These are phyloP conservation scores for Nannoperca australis DNA, from an alignment of 2,797 vertebrate genomes.

Conservation along the genomic window DNA sequence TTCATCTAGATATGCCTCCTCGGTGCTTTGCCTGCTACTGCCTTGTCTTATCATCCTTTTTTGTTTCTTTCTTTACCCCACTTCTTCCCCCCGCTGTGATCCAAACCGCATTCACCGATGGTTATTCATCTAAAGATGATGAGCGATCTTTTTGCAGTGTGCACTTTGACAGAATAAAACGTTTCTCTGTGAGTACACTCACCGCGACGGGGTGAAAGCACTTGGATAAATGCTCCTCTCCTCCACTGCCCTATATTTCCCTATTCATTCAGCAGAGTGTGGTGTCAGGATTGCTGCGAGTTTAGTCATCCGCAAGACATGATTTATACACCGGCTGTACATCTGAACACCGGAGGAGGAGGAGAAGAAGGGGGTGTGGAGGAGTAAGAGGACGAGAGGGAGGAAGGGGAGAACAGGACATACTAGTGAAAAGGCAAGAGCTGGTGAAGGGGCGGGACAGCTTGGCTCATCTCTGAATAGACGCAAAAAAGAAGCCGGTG, in stretches of 20 bases:
- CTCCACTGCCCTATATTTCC: conserved; percentile 59
- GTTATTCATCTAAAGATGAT: conserved; percentile 70
- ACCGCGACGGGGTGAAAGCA: conserved; percentile 44
- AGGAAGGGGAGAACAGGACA: conserved; percentile 69
- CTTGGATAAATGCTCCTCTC: conserved; percentile 61
- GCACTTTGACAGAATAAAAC: conserved; percentile 44
- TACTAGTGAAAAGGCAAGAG: conserved; percentile 55
- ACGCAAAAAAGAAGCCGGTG: conserved; percentile 36
- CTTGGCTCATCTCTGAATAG: conserved; percentile 56
- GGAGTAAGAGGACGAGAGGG: conserved; percentile 30
- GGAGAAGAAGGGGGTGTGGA: conserved; percentile 29
- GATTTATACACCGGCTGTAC: conserved; percentile 47
- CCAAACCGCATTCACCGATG: conserved; percentile 26
- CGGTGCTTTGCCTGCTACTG: conserved; percentile 1
- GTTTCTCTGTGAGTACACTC: conserved; percentile 19
- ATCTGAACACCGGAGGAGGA: conserved; percentile 38
- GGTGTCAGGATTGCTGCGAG: conserved; percentile 42
- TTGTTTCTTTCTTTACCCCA: conserved; percentile 25
- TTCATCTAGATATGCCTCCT: conserved; percentile 53
- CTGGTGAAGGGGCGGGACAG: conserved; percentile 55
- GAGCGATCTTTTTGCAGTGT: conserved; percentile 46
- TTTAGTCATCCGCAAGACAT: conserved; percentile 60
- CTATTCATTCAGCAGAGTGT: conserved; percentile 59
- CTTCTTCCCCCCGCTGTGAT: conserved; percentile 24
- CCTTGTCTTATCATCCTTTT: conserved; percentile 33